Evolutionary conservation across 2,797 vertebrate genomes (phyloP).

Genomic region (Xiphorhynchus erythropygius): DNA sequence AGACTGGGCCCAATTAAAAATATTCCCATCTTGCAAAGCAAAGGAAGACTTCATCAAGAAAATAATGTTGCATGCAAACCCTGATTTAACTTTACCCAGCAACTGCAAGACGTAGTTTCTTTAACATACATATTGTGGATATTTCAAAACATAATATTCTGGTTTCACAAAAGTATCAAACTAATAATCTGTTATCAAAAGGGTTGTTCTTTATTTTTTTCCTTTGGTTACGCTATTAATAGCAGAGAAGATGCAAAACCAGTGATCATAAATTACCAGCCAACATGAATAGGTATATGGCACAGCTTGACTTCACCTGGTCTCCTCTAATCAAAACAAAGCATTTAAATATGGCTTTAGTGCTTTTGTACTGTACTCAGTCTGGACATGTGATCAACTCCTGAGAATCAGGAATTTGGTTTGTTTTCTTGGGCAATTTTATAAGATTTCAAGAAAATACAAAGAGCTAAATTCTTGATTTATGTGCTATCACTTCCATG

Average conservation of each 20-base stretch:
- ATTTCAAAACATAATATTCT: background rate
- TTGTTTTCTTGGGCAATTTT: background rate
- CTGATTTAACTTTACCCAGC: background rate
- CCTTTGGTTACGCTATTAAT: background rate
- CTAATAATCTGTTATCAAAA: background rate
- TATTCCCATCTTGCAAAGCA: background rate
- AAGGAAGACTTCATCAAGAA: background rate
- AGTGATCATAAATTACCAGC: background rate
- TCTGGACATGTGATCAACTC: background rate
- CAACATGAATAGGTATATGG: fast-evolving
- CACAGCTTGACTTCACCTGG: background rate
- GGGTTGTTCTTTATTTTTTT: fast-evolving
- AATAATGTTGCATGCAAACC: background rate
- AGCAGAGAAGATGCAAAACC: background rate
- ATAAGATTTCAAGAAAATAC: background rate
- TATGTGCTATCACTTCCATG: background rate
- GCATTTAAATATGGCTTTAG: background rate
- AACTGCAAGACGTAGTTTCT: background rate
- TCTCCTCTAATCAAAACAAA: background rate
- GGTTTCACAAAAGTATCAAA: background rate
- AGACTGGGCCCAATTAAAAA: background rate
- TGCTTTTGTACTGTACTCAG: background rate
- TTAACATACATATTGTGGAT: background rate
- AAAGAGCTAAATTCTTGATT: background rate
- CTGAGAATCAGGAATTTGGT: background rate